Evolutionary conservation across 2,113 vertebrate species (phyloP).

Genomic region (Dipodomys spectabilis): DNA sequence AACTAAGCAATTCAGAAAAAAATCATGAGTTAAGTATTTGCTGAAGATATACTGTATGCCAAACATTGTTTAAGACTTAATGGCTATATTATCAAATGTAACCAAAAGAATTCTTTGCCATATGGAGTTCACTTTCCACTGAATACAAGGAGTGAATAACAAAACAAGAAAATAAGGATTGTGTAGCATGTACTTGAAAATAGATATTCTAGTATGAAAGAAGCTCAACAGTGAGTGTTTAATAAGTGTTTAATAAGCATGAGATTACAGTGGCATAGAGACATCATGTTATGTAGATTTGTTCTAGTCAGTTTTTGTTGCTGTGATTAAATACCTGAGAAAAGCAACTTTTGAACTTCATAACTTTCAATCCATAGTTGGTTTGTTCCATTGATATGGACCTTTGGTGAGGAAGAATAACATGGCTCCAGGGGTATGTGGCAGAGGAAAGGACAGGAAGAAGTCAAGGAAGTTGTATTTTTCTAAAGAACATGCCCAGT

Average conservation of each 20-base stretch:
- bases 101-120: neutral
- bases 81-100: neutral
- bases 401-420: too few species aligned
- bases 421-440: too few species aligned
- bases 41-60: neutral
- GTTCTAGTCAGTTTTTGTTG: too few species aligned
- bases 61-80: neutral
- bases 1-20: neutral
- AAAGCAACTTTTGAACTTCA: too few species aligned
- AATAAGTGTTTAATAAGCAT: neutral
- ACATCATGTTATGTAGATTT: neutral
- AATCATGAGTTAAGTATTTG: neutral
- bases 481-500: neutral
- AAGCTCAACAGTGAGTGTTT: too few species aligned
- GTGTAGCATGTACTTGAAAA: too few species aligned
- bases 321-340: too few species aligned
- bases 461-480: too few species aligned
- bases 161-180: neutral
- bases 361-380: too few species aligned
- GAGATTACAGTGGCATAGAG: neutral
- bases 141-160: neutral
- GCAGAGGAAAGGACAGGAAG: too few species aligned
- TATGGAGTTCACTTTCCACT: neutral
- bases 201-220: too few species aligned
- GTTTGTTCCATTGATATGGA: too few species aligned